Evolutionary conservation across 1,140 invertebrate species (phyloP).

Genomic region (Thalassaphorura encarpata): DNA sequence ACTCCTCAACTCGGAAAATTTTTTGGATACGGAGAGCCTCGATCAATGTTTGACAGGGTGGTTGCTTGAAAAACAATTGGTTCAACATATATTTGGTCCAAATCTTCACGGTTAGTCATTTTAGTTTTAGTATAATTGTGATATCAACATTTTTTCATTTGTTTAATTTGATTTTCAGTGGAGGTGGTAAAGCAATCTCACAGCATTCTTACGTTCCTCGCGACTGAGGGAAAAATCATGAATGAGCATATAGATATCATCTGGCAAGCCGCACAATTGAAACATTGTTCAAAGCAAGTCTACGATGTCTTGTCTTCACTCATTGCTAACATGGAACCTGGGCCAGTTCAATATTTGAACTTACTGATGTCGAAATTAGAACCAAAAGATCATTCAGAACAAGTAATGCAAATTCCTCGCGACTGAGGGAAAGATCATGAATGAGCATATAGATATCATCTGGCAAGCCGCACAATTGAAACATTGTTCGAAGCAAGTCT

Average conservation of each 20-base stretch:
- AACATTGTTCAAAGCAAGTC: constrained; percentile 86
- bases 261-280: constrained; percentile 85
- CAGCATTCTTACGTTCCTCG: constrained; percentile 81
- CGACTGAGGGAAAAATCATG: constrained; percentile 79
- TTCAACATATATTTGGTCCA: constrained; percentile 88
- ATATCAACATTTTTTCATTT: constrained; percentile 17
- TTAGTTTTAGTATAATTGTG: constrained; percentile 53
- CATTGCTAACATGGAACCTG: constrained; percentile 77
- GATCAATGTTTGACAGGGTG: constrained; percentile 75
- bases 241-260: constrained; percentile 86
- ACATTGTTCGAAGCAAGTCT: constrained; percentile 84
- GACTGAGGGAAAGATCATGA: constrained; percentile 77
- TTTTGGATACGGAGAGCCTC: constrained; percentile 68
- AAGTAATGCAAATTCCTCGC: constrained; percentile 74
- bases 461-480: constrained; percentile 90
- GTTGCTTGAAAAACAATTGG: constrained; percentile 82
- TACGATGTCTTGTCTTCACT: constrained; percentile 79
- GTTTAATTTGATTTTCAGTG: constrained; percentile 3
- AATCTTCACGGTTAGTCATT: constrained; percentile 93
- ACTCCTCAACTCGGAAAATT: constrained; percentile 71
- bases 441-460: constrained; percentile 83
- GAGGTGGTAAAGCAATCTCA: constrained; percentile 88
- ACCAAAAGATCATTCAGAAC: constrained; percentile 82
- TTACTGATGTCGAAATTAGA: constrained; percentile 71
- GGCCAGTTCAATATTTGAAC: constrained; percentile 77